Conservation (phyloP, 2,113 vertebrate genomes). For the Centropristis striata region DNA sequence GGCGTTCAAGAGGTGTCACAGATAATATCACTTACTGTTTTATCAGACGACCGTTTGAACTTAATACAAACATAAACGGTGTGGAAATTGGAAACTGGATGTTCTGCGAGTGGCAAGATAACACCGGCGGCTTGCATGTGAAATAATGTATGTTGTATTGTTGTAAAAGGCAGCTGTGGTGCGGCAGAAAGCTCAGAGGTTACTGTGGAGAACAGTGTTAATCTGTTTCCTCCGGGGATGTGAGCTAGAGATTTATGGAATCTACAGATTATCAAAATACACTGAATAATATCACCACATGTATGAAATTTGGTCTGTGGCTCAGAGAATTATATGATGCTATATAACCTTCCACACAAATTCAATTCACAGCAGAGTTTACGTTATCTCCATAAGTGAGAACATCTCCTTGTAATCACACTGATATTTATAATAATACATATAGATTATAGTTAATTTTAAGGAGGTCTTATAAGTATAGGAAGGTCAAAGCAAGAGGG, state of each 20-base stretch:
- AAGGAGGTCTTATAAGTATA: too few relatives aligned
- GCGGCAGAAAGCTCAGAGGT: constrained; percentile 26
- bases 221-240: constrained; percentile 43
- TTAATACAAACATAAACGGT: constrained; percentile 28
- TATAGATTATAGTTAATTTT: too few relatives aligned
- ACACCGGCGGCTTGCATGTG: not conserved
- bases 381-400: not conserved
- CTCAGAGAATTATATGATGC: not conserved
- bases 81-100: constrained; percentile 33
- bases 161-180: constrained; percentile 12
- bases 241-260: constrained; percentile 21
- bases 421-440: not conserved
- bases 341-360: not conserved
- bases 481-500: constrained; percentile 1
- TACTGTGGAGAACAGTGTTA: constrained; percentile 15
- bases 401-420: too few relatives aligned
- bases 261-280: constrained; percentile 38
- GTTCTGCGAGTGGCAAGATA: constrained; percentile 13
- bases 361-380: not conserved
- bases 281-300: constrained; percentile 22
- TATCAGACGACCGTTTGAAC: constrained; percentile 56
- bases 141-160: constrained; percentile 7
- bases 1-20: constrained; percentile 35
- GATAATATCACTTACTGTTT: constrained; percentile 52
- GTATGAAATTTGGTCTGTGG: constrained; percentile 17